Conservation (phyloP, 2,113 vertebrate genomes). For the Platysternon megacephalum region DNA sequence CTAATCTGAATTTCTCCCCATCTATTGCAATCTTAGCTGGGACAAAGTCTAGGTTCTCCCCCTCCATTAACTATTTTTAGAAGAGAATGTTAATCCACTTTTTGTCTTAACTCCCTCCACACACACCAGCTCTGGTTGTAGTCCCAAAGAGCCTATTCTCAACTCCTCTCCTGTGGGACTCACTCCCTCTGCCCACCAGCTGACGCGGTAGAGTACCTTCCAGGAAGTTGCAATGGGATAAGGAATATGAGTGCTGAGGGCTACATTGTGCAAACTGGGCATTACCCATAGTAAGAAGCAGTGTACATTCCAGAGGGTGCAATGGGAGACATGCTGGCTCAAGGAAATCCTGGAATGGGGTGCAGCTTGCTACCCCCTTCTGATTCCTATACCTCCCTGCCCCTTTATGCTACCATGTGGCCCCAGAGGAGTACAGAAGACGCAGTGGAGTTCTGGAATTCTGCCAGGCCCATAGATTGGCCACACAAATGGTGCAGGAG, state of each 20-base stretch:
- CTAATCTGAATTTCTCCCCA: background rate
- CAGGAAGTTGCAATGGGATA: background rate
- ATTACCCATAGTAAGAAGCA: background rate
- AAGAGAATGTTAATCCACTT: background rate
- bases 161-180: background rate
- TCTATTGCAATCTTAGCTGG: background rate
- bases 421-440: background rate
- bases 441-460: background rate
- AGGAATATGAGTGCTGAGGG: fast-evolving
- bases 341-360: background rate
- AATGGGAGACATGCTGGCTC: background rate
- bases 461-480: background rate
- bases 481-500: background rate
- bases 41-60: background rate
- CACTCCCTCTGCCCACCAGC: too few relatives aligned
- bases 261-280: background rate
- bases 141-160: background rate
- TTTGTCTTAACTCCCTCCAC: background rate
- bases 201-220: background rate
- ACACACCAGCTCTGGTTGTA: fast-evolving
- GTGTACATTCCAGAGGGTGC: background rate
- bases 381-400: background rate
- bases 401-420: background rate
- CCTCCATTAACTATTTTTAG: background rate
- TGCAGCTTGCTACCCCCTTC: background rate